Conservation (phyloP, 53 echinoderm and acorn worm genomes). For the Apostichopus leukothele region DNA sequence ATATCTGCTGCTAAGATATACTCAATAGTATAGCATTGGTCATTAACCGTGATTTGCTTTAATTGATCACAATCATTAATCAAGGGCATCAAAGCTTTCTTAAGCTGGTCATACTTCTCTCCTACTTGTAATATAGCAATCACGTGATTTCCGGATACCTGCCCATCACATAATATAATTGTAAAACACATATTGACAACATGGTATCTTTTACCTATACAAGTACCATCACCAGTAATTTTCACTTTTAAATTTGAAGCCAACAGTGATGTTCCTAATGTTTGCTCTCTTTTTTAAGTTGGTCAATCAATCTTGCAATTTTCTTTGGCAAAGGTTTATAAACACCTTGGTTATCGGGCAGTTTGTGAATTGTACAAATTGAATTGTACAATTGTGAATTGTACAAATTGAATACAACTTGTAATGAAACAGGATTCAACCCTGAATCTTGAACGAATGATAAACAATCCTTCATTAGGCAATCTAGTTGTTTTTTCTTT, state of each 20-base stretch:
- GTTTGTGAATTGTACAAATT: background rate
- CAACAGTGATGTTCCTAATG: background rate
- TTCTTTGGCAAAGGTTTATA: background rate
- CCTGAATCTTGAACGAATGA: background rate
- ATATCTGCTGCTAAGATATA: background rate
- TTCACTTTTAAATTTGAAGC: background rate
- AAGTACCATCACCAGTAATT: conserved; percentile 20
- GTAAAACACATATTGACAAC: conserved; percentile 17
- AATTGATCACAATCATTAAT: background rate
- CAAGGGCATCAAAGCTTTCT: background rate
- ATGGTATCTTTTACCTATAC: background rate
- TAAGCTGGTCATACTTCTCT: conserved; percentile 29
- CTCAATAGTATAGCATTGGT: background rate
- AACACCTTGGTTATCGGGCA: conserved; percentile 18
- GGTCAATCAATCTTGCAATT: background rate
- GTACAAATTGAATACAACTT: background rate
- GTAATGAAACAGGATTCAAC: background rate
- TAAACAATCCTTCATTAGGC: background rate
- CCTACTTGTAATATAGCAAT: conserved; percentile 10
- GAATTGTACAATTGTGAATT: background rate
- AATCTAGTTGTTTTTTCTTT: background rate
- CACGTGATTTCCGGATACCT: conserved; percentile 10
- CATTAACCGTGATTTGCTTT: background rate
- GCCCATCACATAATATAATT: background rate
- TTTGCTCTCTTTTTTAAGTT: conserved; percentile 1